Percentiles rank a stretch among this genome's conserved stretches.
Conservation (phyloP, 2,888 invertebrate genomes). For the Drosophila cognata region DNA sequence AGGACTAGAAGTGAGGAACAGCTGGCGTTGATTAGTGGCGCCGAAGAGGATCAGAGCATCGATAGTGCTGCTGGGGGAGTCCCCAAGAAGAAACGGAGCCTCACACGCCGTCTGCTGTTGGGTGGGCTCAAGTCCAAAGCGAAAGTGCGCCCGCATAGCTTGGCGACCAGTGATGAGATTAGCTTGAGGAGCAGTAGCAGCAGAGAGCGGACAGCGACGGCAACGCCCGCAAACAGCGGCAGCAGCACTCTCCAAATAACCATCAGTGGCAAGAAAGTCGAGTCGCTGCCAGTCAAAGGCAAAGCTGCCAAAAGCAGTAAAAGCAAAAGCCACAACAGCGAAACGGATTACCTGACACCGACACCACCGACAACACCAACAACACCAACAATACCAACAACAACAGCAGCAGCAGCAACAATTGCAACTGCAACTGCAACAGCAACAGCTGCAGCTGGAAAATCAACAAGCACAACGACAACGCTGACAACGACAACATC, state of each 20-base stretch:
- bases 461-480: conserved; percentile 38
- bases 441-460: conserved; percentile 23
- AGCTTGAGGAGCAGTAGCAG: conserved; percentile 55
- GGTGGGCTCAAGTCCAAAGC: conserved; percentile 76
- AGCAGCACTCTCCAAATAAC: conserved; percentile 83
- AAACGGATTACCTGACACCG: conserved; percentile 77
- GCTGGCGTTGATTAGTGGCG: conserved; percentile 19
- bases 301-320: conserved; percentile 35
- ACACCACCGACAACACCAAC: conserved; percentile 18
- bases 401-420: conserved; percentile 20
- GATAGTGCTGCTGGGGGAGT: conserved; percentile 22
- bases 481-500: conserved; percentile 46
- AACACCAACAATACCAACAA: conserved; percentile 25
- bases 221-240: conserved; percentile 35
- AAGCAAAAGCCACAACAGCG: conserved; percentile 60
- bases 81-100: conserved; percentile 76
- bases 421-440: conserved; percentile 28
- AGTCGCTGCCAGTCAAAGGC: conserved; percentile 52
- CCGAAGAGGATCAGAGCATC: conserved; percentile 53
- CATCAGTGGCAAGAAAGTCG: conserved; percentile 82
- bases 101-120: conserved; percentile 79
- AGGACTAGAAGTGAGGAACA: conserved; percentile 33
- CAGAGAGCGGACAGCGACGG: conserved; percentile 40
- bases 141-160: conserved; percentile 53
- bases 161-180: conserved; percentile 68